A percentile compares a stretch with the other conserved stretches of the same genome.
Conservation (phyloP, 2,113 vertebrate genomes). For the Phodopus roborovskii region DNA sequence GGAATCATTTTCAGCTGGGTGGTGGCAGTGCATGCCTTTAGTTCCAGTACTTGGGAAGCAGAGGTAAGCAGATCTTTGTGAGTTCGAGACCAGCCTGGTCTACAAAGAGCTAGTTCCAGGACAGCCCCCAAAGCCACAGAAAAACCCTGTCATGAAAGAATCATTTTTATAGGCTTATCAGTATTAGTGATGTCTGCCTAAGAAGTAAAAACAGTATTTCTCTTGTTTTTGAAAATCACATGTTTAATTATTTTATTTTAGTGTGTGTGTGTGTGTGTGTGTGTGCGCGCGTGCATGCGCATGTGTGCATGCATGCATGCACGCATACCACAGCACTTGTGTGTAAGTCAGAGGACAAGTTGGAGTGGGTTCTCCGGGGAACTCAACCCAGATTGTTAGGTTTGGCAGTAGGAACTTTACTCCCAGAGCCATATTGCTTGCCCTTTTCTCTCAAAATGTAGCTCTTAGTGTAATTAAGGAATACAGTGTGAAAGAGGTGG, state of each 20-base stretch:
- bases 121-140: no score
- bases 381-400: no score
- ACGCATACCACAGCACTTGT: no score
- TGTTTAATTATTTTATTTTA: background rate
- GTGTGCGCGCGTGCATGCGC: accelerated
- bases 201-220: background rate
- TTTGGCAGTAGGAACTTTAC: background rate
- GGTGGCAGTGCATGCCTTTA: no score
- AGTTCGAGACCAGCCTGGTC: no score
- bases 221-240: background rate
- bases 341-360: background rate
- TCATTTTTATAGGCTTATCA: background rate
- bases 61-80: no score
- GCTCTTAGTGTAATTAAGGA: background rate
- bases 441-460: background rate
- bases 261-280: background rate
- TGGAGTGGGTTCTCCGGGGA: no score
- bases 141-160: no score
- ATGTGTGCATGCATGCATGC: accelerated
- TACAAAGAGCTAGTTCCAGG: no score
- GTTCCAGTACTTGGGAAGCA: no score
- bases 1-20: no score
- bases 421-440: background rate
- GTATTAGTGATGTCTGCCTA: background rate
- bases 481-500: background rate